These are phyloP conservation scores for Cromileptes altivelis DNA, from an alignment of 2,113 vertebrate genomes.

Conservation along the genomic window DNA sequence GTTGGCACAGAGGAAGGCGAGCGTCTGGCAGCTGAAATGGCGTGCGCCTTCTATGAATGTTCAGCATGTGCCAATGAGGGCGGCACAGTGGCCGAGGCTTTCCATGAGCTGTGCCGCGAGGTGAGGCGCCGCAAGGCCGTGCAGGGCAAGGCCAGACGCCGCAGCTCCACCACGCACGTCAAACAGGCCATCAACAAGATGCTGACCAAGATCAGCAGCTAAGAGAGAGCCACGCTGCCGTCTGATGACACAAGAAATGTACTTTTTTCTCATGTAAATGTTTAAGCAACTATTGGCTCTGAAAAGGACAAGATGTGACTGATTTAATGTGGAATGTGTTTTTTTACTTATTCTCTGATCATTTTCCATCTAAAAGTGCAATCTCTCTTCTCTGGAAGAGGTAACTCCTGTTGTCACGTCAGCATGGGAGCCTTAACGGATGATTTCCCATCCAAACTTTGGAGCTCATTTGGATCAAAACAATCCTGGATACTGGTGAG, in stretches of 20 bases:
- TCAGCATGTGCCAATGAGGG: conserved; percentile 95
- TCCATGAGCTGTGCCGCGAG: conserved; percentile 95
- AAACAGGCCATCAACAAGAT: conserved; percentile 99
- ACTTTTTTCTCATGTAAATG: conserved; percentile 32
- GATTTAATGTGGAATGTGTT: conserved; percentile 36
- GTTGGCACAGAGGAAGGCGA: conserved; percentile 96
- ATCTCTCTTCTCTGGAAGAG: not conserved
- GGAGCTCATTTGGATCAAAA: not conserved
- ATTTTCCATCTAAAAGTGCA: conserved; percentile 12
- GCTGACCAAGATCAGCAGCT: conserved; percentile 99
- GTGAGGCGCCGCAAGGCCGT: conserved; percentile 92
- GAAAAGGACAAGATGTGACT: conserved; percentile 34
- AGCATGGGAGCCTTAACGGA: not conserved
- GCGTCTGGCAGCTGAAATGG: conserved; percentile 94
- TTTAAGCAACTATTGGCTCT: conserved; percentile 16
- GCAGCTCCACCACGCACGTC: conserved; percentile 98
- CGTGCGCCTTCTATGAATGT: conserved; percentile 97
- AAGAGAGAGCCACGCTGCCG: conserved; percentile 50
- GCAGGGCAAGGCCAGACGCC: conserved; percentile 93
- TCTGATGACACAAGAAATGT: not conserved
- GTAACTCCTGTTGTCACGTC: not conserved
- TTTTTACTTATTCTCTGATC: conserved; percentile 18
- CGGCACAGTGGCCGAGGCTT: conserved; percentile 90
- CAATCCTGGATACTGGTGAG: not conserved
- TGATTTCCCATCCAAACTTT: conserved; percentile 1